Base-by-base conservation (phyloP, 2,888 invertebrate genomes). In the Aquatica leii region DNA sequence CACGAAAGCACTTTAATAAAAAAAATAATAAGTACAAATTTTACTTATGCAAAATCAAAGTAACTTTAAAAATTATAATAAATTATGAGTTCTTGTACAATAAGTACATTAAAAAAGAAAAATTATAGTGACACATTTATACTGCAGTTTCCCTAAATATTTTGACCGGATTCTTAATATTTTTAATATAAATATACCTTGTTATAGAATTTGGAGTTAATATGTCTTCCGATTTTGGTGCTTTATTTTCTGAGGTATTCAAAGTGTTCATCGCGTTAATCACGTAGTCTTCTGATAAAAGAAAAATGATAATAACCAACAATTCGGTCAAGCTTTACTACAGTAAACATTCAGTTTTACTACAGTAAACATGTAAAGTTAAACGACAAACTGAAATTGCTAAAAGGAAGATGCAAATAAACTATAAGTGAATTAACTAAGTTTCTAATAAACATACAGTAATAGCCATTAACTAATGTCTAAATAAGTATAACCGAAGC, bases 131-230 rank as follows among this genome's bases (percentile, higher is more conserved):
- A n/a, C n/a, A n/a, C n/a, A n/a, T n/a, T 57, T 14, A 62, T 17
- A 62, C 81, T 18, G 82, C 78, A 50, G 82, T 81, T 76, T 82
- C 82, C 66, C 80, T 77, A 72, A 82, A 81, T 68, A 82, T 77
- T 74, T 82, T 81, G 24, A 81, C 77, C 8, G 82, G 80, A 67
- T 80, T 80, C 68, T 80, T 75, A 59, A 80, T 76, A 69, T 80
- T 81, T 72, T 79, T 76, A 67, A 82, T 81, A 69, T 79, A 81
- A 74, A 82, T 79, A 69, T 80, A 82, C 66, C 77, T 77, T 53
- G 77, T 74, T 63, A 75, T 70, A 18, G 66, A 15, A 54, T 66
- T 67, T 21, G 74, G 70, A 65, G 76, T 75, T 65, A 75, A 71
- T 59, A 75, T 71, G 62, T 76, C 78, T 67, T 77, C 75, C 51